Base-by-base conservation (phyloP, 2,888 invertebrate species). In the Allygus modestus region DNA sequence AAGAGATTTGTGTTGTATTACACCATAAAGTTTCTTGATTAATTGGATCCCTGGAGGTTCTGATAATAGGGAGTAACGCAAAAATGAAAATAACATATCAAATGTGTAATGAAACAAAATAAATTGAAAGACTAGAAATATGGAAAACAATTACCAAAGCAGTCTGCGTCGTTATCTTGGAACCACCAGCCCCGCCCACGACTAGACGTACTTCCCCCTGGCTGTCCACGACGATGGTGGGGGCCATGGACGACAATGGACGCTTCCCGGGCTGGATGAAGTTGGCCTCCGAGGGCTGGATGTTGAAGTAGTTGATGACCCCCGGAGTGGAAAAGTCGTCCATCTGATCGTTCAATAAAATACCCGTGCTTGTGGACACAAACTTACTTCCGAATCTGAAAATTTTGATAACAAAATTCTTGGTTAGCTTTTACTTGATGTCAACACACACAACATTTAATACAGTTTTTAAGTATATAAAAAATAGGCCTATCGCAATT, bases 311-410 rank as follows among this genome's bases (percentile, higher is more conserved):
- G 89, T 95, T 95, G 0, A 92, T 91, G 85, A 94, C 92, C 33
- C 94, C 93, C 0, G 96, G 95, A 0, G 95, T 94, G 0, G 97
- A 96, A 90, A 99, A 99, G 89, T 99, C 99, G 88, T 98, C 97
- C 97, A 99, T 98, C 86, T 97, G 96, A 89, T 97, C 96, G 90
- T 99, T 99, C 90, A 97, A 95, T n/a, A 99, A 92, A 28, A 99
- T 96, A 0, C 98, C 99, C 0, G 97, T 97, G 82, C 93, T 94
- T 31, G 91, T 91, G 0, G 97, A 97, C 4, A 95, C 92, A 86
- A 95, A 92, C 84, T 95, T 95, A 0, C 97, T 95, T 1, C 98
- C 98, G 89, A 96, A 97, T 89, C 97, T 98, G 90, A 15, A 91
- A 17, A 46, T 46, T n/a, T n/a, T n/a, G n/a, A n/a, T n/a, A 41